phyloP scores from a whole-genome alignment of 2,888 invertebrate species.

The Leucoma salicis region DNA sequence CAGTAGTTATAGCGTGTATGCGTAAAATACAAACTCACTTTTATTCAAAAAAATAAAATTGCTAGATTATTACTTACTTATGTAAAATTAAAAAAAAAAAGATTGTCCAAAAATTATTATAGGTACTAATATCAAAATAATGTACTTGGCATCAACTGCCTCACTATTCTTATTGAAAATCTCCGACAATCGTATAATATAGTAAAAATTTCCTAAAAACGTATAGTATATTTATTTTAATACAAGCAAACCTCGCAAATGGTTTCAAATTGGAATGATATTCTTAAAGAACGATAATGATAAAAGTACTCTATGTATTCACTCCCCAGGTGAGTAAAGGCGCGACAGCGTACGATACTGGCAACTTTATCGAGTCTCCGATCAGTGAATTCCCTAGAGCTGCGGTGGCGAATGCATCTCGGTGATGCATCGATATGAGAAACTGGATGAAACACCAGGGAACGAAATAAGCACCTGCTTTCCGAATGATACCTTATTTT shows the following conservation, averaged over 20 bases:
- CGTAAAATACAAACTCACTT: background rate
- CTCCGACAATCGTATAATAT: too few species aligned
- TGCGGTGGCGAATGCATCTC: conserved; percentile 62
- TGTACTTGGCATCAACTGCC: too few species aligned
- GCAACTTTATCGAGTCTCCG: conserved; percentile 30
- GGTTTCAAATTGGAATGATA: background rate
- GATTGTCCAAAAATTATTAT: too few species aligned
- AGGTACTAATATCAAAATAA: too few species aligned
- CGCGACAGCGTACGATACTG: conserved; percentile 24
- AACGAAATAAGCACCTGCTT: conserved; percentile 63
- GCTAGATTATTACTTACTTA: too few species aligned
- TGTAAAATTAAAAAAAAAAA: too few species aligned
- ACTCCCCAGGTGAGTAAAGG: conserved; percentile 9
- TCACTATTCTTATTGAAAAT: too few species aligned
- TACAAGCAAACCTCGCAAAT: too few species aligned
- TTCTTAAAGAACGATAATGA: background rate
- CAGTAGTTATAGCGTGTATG: background rate
- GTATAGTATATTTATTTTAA: too few species aligned
- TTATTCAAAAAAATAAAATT: too few species aligned
- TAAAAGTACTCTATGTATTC: conserved; percentile 8
- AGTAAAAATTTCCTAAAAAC: too few species aligned
- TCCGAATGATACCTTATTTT: conserved; percentile 35
- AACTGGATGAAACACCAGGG: conserved; percentile 54
- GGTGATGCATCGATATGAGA: conserved; percentile 67
- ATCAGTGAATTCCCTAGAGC: conserved; percentile 22